Evolutionary conservation across 2,113 vertebrate genomes (phyloP), one percentile per base, ranked within the genome.

Genomic region (Protobothrops flavoviridis): DNA sequence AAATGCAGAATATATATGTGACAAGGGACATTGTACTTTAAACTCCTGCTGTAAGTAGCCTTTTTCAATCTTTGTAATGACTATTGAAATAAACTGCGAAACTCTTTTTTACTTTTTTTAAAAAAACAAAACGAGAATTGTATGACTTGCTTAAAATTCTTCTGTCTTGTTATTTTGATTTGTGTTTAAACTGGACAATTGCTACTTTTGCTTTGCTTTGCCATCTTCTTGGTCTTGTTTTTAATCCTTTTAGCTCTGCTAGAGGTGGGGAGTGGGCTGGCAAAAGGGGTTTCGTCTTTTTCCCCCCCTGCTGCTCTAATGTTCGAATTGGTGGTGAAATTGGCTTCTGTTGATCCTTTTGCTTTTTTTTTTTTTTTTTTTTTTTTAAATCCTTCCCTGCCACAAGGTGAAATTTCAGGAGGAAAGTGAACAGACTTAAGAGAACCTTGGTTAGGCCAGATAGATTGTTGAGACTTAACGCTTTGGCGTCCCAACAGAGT

Each of bases 31-130:
- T 97, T 97, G 97, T 97, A 97, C 97, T 97, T 95, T 97, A 96
- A 97, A 96, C 96, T 96, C 94, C 97, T 93, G 95, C 97, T 97
- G 97, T 98, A 98, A 98, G 97, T 98, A 98, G 97, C 95, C 96
- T 93, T 97, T 97, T 97, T 97, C 97, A 94, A 96, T 97, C 95
- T 97, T 97, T 97, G 97, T 97, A 97, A 95, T 95, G 94, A 93
- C 85, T 94, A 89, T 95, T 92, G 94, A 94, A 95, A 95, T 61
- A 90, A 95, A 92, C 91, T 93, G 94, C 15, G 59, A 91, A 96
- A 94, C 94, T 91, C 89, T 92, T 93, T 48, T 88, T 13, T 89
- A 92, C 94, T 93, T 89, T 74, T 88, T 74, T 26, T 87, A 92
- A 53, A 20, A 95, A 93, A 94, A 94, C 85, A 89, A 57, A 94